Conservation (phyloP, 2,113 vertebrate genomes). For the Capreolus pygargus region DNA sequence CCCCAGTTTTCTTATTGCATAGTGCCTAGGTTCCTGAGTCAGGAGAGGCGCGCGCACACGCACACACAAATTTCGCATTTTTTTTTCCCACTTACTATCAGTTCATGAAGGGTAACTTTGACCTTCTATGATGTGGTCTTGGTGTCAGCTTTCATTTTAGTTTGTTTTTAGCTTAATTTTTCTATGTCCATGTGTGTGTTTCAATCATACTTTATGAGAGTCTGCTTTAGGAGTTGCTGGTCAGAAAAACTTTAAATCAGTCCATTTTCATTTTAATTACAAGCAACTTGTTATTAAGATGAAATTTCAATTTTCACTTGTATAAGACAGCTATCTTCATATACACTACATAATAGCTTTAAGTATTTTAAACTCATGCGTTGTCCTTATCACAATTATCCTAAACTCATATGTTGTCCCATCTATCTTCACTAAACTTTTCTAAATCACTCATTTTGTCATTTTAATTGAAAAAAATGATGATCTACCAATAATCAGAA, state of each 20-base stretch:
- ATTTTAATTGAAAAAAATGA: slow-evolving; percentile 21
- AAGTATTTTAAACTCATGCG: slow-evolving; percentile 11
- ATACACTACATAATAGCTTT: not conserved
- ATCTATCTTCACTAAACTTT: not conserved
- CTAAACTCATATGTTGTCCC: not conserved
- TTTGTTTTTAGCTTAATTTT: slow-evolving; percentile 9
- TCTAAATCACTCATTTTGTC: slow-evolving; percentile 11
- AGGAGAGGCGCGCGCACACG: not conserved
- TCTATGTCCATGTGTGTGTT: not conserved
- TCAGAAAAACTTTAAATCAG: slow-evolving; percentile 15
- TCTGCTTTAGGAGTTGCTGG: not conserved
- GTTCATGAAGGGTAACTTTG: not conserved
- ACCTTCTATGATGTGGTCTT: not conserved
- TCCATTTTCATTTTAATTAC: slow-evolving; percentile 39
- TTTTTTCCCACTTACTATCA: not conserved
- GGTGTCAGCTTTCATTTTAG: not conserved
- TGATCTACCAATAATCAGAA: not conserved
- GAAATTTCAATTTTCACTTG: not conserved
- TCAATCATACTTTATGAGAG: not conserved
- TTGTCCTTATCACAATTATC: not conserved
- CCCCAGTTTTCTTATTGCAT: not conserved
- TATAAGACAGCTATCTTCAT: not conserved
- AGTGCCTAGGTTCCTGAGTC: not conserved
- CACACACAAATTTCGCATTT: not conserved
- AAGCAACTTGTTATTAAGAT: slow-evolving; percentile 32